Conservation (phyloP, 2,113 vertebrate species). For the Ictalurus furcatus region DNA sequence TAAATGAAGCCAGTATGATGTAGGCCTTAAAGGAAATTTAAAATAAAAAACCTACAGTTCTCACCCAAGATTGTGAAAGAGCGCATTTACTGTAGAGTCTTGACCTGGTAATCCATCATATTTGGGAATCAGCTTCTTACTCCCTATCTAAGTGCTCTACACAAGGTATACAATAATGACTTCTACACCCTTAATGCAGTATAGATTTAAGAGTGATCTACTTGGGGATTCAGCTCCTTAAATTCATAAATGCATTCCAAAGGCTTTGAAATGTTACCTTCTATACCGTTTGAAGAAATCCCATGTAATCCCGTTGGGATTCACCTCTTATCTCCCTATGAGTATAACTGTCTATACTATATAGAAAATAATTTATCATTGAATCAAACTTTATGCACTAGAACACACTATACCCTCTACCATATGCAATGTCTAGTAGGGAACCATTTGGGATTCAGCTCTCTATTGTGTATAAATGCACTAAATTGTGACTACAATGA, state of each 20-base stretch:
- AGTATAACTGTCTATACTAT: neutral
- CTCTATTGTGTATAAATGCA: neutral
- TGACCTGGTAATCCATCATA: neutral
- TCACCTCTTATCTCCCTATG: neutral
- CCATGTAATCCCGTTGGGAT: neutral
- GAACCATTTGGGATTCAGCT: neutral
- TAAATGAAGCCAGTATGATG: neutral
- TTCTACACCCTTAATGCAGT: neutral
- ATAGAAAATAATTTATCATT: neutral
- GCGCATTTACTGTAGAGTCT: neutral
- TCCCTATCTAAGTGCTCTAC: neutral
- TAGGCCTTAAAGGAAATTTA: neutral
- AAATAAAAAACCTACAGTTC: neutral
- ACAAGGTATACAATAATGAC: neutral
- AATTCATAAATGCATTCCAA: constrained; percentile 10
- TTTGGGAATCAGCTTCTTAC: neutral
- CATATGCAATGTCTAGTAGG: neutral
- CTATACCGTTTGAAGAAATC: neutral
- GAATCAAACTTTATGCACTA: neutral
- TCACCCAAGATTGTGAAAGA: neutral
- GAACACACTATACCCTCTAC: neutral
- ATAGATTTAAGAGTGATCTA: neutral
- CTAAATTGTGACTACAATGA: neutral
- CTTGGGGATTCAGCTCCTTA: constrained; percentile 6
- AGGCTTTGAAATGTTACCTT: neutral